phyloP scores from a whole-genome alignment of 2,113 vertebrate species.

The Petaurus breviceps region DNA sequence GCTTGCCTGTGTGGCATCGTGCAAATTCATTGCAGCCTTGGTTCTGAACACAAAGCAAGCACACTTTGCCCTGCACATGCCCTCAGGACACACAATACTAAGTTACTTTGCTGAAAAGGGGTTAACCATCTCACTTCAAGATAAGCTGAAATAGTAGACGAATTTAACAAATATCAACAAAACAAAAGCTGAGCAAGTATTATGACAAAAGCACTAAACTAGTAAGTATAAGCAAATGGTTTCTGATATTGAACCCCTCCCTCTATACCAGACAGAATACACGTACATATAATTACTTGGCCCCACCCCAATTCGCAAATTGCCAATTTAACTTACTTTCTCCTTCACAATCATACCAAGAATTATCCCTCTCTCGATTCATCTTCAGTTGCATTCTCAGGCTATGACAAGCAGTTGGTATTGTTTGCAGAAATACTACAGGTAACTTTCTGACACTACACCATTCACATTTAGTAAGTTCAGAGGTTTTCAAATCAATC shows the following conservation, averaged over 20 bases:
- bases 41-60: too few relatives aligned
- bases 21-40: too few relatives aligned
- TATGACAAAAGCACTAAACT: background rate
- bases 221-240: background rate
- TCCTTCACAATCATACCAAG: slow-evolving; percentile 92
- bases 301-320: slow-evolving; percentile 50
- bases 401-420: slow-evolving; percentile 86
- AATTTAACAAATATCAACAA: background rate
- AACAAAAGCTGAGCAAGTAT: background rate
- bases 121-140: background rate
- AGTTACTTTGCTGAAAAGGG: too few relatives aligned
- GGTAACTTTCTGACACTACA: slow-evolving; percentile 94
- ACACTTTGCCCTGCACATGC: too few relatives aligned
- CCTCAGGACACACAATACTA: too few relatives aligned
- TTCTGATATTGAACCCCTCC: background rate
- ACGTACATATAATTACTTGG: background rate
- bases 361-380: slow-evolving; percentile 85
- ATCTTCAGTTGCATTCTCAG: slow-evolving; percentile 91
- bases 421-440: slow-evolving; percentile 94
- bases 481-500: slow-evolving; percentile 90
- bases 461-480: slow-evolving; percentile 96
- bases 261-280: background rate
- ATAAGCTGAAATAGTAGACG: background rate
- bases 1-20: too few relatives aligned
- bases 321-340: slow-evolving; percentile 85